phyloP scores from a whole-genome alignment of 92 coral and sea anemone genomes.

The Virgularia gustaviana region DNA sequence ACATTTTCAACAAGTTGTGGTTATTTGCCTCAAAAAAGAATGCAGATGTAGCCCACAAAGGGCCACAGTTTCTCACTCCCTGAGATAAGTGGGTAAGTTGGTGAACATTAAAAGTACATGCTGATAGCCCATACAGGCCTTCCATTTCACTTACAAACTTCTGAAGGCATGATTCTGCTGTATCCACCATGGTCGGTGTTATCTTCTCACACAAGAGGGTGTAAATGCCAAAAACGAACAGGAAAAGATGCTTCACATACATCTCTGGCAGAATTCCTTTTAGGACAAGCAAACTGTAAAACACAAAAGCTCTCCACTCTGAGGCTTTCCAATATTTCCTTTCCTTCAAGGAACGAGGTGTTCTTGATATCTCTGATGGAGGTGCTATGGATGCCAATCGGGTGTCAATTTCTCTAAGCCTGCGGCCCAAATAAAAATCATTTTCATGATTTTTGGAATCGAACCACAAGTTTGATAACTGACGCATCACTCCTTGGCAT shows the following conservation, averaged over 20 bases:
- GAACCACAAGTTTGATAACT: slow-evolving; percentile 11
- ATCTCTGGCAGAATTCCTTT: slow-evolving; percentile 18
- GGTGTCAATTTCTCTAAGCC: background rate
- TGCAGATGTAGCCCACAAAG: slow-evolving; percentile 26
- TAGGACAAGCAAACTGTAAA: slow-evolving; percentile 31
- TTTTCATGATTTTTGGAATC: slow-evolving; percentile 17
- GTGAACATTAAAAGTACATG: slow-evolving; percentile 18
- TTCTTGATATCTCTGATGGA: slow-evolving; percentile 42
- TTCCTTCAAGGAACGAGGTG: slow-evolving; percentile 19
- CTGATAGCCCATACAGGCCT: slow-evolving; percentile 7
- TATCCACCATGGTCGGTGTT: background rate
- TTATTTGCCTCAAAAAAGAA: slow-evolving; percentile 30
- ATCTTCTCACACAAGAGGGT: slow-evolving; percentile 21
- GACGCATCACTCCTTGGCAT: slow-evolving; percentile 23
- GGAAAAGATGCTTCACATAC: slow-evolving; percentile 32
- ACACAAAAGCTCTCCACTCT: slow-evolving; percentile 34
- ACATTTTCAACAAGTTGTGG: slow-evolving; percentile 12
- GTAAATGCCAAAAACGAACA: slow-evolving; percentile 28
- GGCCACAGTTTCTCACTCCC: slow-evolving; percentile 14
- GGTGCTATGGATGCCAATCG: slow-evolving; percentile 21
- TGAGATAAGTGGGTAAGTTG: slow-evolving; percentile 12
- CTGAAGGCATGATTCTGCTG: background rate
- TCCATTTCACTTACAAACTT: slow-evolving; percentile 27
- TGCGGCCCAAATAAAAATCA: slow-evolving; percentile 10
- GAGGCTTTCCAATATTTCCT: slow-evolving; percentile 35